Percentiles rank a stretch among this genome's conserved stretches.
Conservation (phyloP, 2,797 vertebrate species). For the Neosilurus mollespiculum region DNA sequence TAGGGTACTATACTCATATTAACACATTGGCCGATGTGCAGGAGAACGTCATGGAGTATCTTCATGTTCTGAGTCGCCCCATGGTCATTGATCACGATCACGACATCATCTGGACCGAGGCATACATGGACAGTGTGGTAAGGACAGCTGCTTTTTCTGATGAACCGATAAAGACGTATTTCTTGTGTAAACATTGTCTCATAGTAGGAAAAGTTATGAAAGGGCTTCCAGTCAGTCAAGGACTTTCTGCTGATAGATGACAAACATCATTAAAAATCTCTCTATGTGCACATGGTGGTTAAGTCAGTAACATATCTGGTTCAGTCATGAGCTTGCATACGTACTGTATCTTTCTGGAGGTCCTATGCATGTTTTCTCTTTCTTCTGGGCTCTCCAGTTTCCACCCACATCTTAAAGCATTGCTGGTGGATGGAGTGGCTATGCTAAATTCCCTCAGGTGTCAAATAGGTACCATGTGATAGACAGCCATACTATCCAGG, state of each 20-base stretch:
- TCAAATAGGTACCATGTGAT: neutral
- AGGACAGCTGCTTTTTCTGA: slow-evolving; percentile 43
- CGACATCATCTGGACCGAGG: slow-evolving; percentile 96
- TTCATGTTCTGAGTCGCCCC: slow-evolving; percentile 94
- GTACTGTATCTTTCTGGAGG: neutral
- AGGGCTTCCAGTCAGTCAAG: neutral
- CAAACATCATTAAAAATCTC: neutral
- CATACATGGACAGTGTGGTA: slow-evolving; percentile 96
- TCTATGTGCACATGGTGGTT: neutral
- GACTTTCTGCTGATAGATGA: too few species aligned
- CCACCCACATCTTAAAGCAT: neutral
- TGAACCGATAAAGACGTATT: neutral
- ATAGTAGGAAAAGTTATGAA: neutral
- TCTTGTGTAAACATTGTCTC: neutral
- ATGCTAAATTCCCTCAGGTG: neutral
- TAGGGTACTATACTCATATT: slow-evolving; percentile 96
- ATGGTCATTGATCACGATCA: slow-evolving; percentile 99
- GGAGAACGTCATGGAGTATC: slow-evolving; percentile 97
- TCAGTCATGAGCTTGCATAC: neutral
- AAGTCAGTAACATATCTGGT: neutral
- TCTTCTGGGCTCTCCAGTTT: neutral
- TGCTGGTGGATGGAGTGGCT: neutral
- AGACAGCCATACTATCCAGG: neutral
- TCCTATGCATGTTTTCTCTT: neutral
- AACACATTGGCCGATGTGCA: slow-evolving; percentile 94